Percentiles rank a stretch among this genome's conserved stretches.
Conservation (phyloP, 2,797 vertebrate species). For the Dicrostonyx torquatus region DNA sequence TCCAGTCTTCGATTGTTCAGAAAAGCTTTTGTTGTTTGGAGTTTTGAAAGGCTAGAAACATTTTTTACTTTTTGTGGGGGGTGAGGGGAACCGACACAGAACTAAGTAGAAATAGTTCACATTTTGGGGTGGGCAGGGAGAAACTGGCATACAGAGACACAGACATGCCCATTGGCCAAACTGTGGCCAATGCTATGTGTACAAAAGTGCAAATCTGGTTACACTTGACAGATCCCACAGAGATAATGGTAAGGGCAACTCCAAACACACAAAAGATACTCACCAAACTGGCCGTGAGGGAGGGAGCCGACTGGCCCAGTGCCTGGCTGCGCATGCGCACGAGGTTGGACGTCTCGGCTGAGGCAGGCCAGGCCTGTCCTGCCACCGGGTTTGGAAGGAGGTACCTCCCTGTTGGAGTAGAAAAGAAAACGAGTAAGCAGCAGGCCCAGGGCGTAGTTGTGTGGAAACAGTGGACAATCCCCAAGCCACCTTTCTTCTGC, state of each 20-base stretch:
- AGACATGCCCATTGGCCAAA: neutral
- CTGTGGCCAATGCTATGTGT: neutral
- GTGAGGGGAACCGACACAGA: neutral
- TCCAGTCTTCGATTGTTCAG: neutral
- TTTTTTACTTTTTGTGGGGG: neutral
- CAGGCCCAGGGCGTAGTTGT: neutral
- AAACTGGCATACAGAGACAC: neutral
- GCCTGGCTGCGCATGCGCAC: slow-evolving; percentile 93
- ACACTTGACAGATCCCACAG: neutral
- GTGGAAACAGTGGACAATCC: neutral
- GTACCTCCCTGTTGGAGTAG: slow-evolving; percentile 91
- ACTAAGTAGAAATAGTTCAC: neutral
- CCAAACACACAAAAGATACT: slow-evolving; percentile 78
- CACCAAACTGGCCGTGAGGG: slow-evolving; percentile 94
- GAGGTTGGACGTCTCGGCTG: slow-evolving; percentile 92
- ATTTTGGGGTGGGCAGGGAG: neutral
- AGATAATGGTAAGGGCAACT: accelerated
- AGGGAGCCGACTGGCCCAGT: slow-evolving; percentile 96
- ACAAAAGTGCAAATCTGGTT: neutral
- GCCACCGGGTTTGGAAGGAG: slow-evolving; percentile 88
- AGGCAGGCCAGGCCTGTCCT: slow-evolving; percentile 88
- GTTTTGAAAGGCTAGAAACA: neutral
- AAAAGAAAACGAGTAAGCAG: slow-evolving; percentile 56
- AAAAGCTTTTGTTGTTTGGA: neutral
- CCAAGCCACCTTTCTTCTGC: neutral